These are phyloP conservation scores for Theristus sp. DNA, from an alignment of 2,888 invertebrate species.

Conservation along the genomic window DNA sequence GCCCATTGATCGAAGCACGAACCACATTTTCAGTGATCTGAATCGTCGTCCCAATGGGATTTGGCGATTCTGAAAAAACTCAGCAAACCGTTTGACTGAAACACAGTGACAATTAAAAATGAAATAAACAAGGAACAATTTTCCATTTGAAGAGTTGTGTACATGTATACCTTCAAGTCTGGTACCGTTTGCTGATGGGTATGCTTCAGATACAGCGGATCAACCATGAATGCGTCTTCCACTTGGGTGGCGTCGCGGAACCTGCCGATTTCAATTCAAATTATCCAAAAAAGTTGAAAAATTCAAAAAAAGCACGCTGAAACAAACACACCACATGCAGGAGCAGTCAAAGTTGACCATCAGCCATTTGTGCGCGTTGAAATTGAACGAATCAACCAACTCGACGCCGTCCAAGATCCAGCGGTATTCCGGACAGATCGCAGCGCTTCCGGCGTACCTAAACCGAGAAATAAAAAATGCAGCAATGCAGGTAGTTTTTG, in stretches of 20 bases:
- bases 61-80: conserved; percentile 22
- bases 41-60: conserved; percentile 73
- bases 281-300: neutral
- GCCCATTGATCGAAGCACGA: conserved; percentile 77
- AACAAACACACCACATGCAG: conserved; percentile 70
- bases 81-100: neutral
- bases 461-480: too few relatives aligned
- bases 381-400: conserved; percentile 77
- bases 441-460: neutral
- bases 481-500: neutral
- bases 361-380: conserved; percentile 96
- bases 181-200: conserved; percentile 58
- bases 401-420: conserved; percentile 76
- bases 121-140: neutral
- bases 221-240: conserved; percentile 90
- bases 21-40: conserved; percentile 88
- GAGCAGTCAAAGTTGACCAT: conserved; percentile 99
- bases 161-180: conserved; percentile 14
- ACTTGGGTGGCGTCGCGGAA: conserved; percentile 76
- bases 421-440: conserved; percentile 68
- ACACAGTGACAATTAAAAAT: too few relatives aligned
- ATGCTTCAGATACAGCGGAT: conserved; percentile 85
- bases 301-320: neutral
- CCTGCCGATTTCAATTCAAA: conserved; percentile 42
- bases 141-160: neutral